Evolutionary conservation across 2,113 vertebrate species (phyloP), one percentile per base, ranked within the genome.

Genomic region (Tretioscincus oriximinensis): DNA sequence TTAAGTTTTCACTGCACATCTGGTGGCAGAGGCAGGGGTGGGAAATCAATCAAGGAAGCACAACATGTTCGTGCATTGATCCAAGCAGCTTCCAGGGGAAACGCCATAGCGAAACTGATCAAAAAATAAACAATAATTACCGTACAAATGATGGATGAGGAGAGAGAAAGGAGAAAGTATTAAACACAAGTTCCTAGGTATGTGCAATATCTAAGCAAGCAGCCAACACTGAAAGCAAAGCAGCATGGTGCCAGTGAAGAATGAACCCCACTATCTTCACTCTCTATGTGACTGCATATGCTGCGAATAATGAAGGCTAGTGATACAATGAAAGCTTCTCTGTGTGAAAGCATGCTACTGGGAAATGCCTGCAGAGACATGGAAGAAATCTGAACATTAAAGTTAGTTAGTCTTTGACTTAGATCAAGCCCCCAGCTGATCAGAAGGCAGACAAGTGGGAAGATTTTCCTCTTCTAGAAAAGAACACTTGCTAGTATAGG

Each of bases 51-150:
- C 26, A 88, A 75, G 4, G 6, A 5, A 7, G 47, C 63, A 69
- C 2, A 54, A 12, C 1, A 6, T 9, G 2, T 84, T 77, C 58
- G 68, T 10, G 2, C 35, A 81, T 45, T 58, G 8, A 76, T 85
- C 28, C 54, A 2, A 0, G 0, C 76, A 68, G 11, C 83, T 81
- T 78, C 49, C 47, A 16, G 20, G 21, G 64, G 24, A 71, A 84
- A 81, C n/a, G 8, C 3, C 11, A 45, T 58, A 85, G 64, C 64
- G 65, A 54, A 83, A 41, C 5, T 73, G 45, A 73, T 76, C 20
- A n/a, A 84, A 81, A 76, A 80, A 77, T 54, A 24, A 64, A 73
- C 67, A 51, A 64, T 71, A 66, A 81, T 85, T 78, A 81, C 51
- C 16, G 2, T 45, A 68, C 16, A 74, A 70, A 2, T 68, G 22